Percentiles rank a stretch among this genome's conserved stretches.
Evolutionary conservation across 2,113 vertebrate genomes (phyloP).

Genomic region (Tachysurus fulvidraco): DNA sequence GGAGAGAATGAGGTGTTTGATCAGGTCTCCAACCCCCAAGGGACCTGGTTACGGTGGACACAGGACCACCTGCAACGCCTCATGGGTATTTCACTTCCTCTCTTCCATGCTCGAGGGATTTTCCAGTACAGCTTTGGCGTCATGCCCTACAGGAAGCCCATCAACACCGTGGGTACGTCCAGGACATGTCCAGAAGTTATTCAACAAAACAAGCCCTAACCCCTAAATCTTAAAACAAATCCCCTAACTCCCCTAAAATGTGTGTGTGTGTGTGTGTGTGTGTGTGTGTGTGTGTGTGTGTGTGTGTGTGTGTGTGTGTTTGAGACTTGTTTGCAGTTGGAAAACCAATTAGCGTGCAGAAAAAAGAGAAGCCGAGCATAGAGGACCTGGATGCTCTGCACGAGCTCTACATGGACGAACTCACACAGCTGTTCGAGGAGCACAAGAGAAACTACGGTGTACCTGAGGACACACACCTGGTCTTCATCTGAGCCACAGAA

Average conservation of each 20-base stretch:
- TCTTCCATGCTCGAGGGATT: slow-evolving; percentile 88
- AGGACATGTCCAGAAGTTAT: neutral
- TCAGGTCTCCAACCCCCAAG: slow-evolving; percentile 80
- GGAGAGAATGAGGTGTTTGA: slow-evolving; percentile 90
- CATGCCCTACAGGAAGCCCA: slow-evolving; percentile 84
- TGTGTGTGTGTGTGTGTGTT: slow-evolving; percentile 5
- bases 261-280: neutral
- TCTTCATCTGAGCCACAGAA: neutral
- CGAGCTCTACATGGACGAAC: slow-evolving; percentile 78
- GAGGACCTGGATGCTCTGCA: slow-evolving; percentile 83
- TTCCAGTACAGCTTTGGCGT: slow-evolving; percentile 94
- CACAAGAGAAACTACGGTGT: slow-evolving; percentile 85
- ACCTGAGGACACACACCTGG: slow-evolving; percentile 80
- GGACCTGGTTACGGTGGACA: slow-evolving; percentile 78
- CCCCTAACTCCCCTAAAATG: neutral
- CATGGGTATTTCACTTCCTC: slow-evolving; percentile 87
- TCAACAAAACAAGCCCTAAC: neutral
- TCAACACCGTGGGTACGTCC: slow-evolving; percentile 85
- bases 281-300: neutral
- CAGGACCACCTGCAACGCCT: slow-evolving; percentile 82
- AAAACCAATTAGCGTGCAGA: slow-evolving; percentile 82
- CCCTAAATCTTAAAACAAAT: neutral
- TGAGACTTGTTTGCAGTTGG: slow-evolving; percentile 76
- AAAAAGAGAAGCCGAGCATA: slow-evolving; percentile 66
- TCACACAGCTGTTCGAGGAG: slow-evolving; percentile 85